Evolutionary conservation across 2,797 vertebrate genomes (phyloP).

Genomic region (Vipera ursinii): DNA sequence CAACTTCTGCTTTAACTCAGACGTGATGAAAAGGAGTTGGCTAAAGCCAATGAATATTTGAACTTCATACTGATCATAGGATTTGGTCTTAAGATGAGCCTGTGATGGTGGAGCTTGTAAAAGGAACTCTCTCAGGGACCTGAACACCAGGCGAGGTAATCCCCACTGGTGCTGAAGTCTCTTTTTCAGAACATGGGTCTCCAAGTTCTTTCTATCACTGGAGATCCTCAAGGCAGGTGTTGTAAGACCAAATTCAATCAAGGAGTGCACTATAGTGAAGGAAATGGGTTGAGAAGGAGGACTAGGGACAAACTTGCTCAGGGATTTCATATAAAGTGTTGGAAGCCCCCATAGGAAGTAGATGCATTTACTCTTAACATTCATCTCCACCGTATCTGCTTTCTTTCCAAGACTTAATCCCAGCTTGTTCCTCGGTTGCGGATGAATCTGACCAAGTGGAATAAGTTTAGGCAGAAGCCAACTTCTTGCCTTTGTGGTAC

Average conservation of each 20-base stretch:
- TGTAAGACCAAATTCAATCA: background rate
- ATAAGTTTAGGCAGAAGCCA: background rate
- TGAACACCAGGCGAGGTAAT: background rate
- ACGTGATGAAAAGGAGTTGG: background rate
- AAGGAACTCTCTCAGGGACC: background rate
- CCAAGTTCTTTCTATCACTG: background rate
- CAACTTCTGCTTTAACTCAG: background rate
- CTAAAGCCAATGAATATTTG: background rate
- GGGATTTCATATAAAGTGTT: background rate
- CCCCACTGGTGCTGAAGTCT: slow-evolving; percentile 28
- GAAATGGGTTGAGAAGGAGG: background rate
- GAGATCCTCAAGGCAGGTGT: background rate
- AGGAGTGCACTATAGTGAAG: background rate
- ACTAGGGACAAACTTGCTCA: background rate
- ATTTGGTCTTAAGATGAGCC: background rate
- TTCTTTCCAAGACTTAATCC: background rate
- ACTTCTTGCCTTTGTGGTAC: accelerated
- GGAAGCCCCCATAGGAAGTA: slow-evolving; percentile 17
- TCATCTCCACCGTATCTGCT: background rate
- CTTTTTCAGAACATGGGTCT: slow-evolving; percentile 18
- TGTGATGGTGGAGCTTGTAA: background rate
- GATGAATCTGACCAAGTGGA: background rate
- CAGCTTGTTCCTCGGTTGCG: background rate
- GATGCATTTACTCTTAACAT: slow-evolving; percentile 12
- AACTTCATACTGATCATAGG: background rate